Base-by-base conservation (phyloP, 1,140 invertebrate species). In the Polypedilum pembai region DNA sequence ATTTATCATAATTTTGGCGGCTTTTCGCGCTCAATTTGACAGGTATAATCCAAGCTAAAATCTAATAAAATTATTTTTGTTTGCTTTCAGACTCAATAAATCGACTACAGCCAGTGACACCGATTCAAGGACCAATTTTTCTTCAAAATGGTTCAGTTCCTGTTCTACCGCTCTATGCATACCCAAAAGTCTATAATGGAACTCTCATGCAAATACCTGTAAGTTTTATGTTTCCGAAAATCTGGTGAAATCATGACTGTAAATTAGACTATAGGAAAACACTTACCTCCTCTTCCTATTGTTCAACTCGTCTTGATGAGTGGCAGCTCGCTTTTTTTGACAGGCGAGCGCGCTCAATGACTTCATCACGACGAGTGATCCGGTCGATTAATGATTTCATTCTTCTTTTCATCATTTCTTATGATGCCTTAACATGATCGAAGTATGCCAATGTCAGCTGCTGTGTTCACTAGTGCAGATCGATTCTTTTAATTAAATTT, bases 171-270 rank as follows among this genome's bases (percentile, higher is more conserved):
- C 83, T 93, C 2, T 93, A 92, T 76, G 91, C 91, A 20, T 93
- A 93, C 84, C 89, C 89, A 8, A 89, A 89, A 74, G 80, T 92
- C 76, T 92, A 91, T 81, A 94, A 94, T 82, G 92, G 92, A 75
- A 89, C 89, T 15, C 89, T 93, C 78, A 87, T 93, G 74, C 92
- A 93, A 85, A 93, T 94, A 85, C 92, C 92, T 81, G 92, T 94
- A 84, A 92, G 91, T 88, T 33, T 33, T 33, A 3, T 33, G 1
- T 33, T 33, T 33, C 24, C 10, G 3, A 73, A 73, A 73, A 73
- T 40, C 17, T 4, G 12, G 24, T 73, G 7, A 24, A 41, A 24
- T 24, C 40, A 73, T 40, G 21, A 24, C n/a, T 33, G 40, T 21
- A 73, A 73, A 40, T 10, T 40, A 73, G n/a, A 40, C 40, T 40